Percentiles rank a stretch among this genome's conserved stretches.
These are phyloP conservation scores for Noctua fimbriata DNA, from an alignment of 2,888 invertebrate species.

Conservation along the genomic window DNA sequence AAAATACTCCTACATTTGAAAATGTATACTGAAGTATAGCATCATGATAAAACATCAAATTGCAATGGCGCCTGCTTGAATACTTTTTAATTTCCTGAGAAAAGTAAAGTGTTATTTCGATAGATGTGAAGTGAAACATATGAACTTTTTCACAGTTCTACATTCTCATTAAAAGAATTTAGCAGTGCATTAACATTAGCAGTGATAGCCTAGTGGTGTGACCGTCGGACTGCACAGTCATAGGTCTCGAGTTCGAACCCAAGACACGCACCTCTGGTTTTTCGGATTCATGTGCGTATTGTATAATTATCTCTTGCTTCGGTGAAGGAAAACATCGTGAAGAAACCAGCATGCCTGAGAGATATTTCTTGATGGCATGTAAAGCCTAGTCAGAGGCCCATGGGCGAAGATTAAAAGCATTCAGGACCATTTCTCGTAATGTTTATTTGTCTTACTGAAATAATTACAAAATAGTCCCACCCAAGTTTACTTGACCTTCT, in stretches of 20 bases:
- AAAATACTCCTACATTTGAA: background rate
- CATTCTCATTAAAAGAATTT: background rate
- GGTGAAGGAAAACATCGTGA: too few relatives aligned
- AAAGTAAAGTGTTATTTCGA: background rate
- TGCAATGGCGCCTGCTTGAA: background rate
- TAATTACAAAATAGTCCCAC: background rate
- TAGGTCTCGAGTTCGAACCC: too few relatives aligned
- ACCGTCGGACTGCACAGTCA: too few relatives aligned
- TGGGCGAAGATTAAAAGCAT: background rate
- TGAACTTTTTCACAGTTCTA: background rate
- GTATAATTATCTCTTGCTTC: too few relatives aligned
- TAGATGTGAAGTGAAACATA: background rate
- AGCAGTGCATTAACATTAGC: too few relatives aligned
- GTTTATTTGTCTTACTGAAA: background rate
- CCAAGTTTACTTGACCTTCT: conserved; percentile 1
- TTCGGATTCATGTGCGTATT: too few relatives aligned
- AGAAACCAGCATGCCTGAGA: too few relatives aligned
- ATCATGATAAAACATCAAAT: background rate
- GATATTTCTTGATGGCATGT: too few relatives aligned
- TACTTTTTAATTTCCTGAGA: background rate
- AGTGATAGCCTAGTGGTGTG: too few relatives aligned
- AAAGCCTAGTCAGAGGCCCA: too few relatives aligned
- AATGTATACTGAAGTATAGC: too few relatives aligned
- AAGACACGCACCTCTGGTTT: too few relatives aligned
- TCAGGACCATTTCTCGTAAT: background rate